Conservation (phyloP, 2,888 invertebrate species). For the Lypha dubia region DNA sequence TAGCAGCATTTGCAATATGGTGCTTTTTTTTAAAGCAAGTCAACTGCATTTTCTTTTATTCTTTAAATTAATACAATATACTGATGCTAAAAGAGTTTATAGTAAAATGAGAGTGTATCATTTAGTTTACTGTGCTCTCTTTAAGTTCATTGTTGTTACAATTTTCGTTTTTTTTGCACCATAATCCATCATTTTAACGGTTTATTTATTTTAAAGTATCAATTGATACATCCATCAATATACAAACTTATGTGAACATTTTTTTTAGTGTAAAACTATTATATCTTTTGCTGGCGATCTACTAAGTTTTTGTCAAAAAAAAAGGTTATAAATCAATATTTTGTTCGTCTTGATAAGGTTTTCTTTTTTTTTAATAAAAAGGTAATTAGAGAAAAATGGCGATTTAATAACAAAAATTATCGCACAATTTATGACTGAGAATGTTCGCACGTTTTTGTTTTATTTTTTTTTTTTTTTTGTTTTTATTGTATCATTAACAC, state of each 20-base stretch:
- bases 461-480: no score
- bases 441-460: not conserved
- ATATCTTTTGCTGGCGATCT: not conserved
- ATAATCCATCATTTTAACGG: constrained; percentile 26
- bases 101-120: not conserved
- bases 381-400: not conserved
- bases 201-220: constrained; percentile 26
- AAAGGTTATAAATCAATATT: constrained; percentile 2
- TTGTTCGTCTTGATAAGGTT: constrained; percentile 5
- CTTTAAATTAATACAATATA: no score
- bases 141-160: not conserved
- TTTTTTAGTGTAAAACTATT: not conserved
- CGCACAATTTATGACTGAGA: constrained; percentile 20
- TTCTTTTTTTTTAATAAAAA: not conserved
- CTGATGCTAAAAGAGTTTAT: no score
- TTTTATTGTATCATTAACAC: not conserved
- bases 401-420: constrained; percentile 17
- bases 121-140: not conserved
- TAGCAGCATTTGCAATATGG: not conserved
- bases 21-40: no score
- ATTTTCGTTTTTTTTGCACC: constrained; percentile 1
- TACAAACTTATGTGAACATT: not conserved
- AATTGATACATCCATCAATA: constrained; percentile 1
- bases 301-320: not conserved
- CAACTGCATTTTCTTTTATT: no score